A percentile compares a stretch with the other conserved stretches of the same genome.
These are phyloP conservation scores for Sorex fumeus DNA, from an alignment of 2,113 vertebrate species.

Conservation along the genomic window DNA sequence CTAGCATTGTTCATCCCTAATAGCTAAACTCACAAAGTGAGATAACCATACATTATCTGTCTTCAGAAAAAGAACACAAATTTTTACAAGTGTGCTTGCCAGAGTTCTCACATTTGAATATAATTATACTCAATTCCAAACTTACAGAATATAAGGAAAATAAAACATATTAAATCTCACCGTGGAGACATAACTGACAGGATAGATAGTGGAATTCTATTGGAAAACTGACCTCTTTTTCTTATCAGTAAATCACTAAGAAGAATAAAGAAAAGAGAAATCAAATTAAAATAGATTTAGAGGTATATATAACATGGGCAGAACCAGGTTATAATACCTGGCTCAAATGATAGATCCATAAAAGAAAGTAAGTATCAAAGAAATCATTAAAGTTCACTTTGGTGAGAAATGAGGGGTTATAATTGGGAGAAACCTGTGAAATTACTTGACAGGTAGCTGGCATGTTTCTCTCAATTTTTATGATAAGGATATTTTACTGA, in stretches of 20 bases:
- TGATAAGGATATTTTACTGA: not conserved
- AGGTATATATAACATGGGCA: not conserved
- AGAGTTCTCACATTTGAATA: not conserved
- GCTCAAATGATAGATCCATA: not conserved
- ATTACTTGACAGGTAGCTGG: not conserved
- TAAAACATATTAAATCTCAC: not conserved
- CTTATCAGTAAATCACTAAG: not conserved
- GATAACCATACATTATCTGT: not conserved
- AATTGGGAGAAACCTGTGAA: not conserved
- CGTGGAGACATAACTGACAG: not conserved
- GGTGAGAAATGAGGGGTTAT: not conserved
- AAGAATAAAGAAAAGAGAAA: not conserved
- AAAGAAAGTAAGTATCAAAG: not conserved
- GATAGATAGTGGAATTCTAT: not conserved
- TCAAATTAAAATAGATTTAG: not conserved
- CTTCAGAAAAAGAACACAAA: not conserved
- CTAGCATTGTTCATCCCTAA: not conserved
- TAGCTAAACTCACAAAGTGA: not conserved
- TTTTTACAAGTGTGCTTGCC: not conserved
- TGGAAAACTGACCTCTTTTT: not conserved
- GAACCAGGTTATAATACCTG: not conserved
- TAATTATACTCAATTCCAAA: not conserved
- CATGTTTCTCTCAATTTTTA: not conserved
- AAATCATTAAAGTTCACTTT: not conserved
- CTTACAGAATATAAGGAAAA: not conserved